phyloP scores from a whole-genome alignment of 2,113 vertebrate species.

The Xiphophorus couchianus region DNA sequence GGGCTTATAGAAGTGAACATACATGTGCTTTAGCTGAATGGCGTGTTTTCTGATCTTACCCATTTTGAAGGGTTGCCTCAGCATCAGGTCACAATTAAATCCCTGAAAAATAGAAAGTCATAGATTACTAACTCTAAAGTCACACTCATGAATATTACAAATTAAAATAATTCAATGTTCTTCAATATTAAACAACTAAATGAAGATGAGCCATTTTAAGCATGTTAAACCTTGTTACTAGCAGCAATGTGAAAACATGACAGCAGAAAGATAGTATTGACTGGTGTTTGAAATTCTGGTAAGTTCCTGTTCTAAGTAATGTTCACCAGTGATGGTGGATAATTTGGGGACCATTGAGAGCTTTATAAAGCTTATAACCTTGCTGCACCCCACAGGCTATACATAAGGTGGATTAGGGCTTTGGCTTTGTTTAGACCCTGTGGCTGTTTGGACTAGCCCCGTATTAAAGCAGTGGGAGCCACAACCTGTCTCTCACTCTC shows the following conservation, averaged over 20 bases:
- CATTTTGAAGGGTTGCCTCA: no score
- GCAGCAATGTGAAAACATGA: background rate
- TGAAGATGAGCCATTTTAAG: background rate
- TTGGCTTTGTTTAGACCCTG: conserved; percentile 54
- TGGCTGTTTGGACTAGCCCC: conserved; percentile 49
- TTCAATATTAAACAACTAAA: background rate
- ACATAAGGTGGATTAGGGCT: conserved; percentile 45
- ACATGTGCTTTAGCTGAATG: no score
- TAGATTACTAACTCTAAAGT: no score
- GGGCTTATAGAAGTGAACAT: no score
- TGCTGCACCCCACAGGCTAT: conserved; percentile 15
- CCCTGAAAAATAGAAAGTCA: no score
- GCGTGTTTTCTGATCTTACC: no score
- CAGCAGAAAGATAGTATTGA: background rate
- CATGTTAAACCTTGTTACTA: background rate
- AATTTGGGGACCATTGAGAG: conserved; percentile 8
- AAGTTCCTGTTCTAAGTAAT: background rate
- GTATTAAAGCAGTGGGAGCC: conserved; percentile 44
- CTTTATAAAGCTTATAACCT: conserved; percentile 22
- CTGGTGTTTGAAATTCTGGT: background rate
- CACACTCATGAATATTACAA: no score
- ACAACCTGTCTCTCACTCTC: conserved; percentile 21
- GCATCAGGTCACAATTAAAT: no score
- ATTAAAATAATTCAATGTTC: background rate
- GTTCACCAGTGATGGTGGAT: background rate